Conservation (phyloP, 2,888 invertebrate genomes). For the Drosophila conformis region DNA sequence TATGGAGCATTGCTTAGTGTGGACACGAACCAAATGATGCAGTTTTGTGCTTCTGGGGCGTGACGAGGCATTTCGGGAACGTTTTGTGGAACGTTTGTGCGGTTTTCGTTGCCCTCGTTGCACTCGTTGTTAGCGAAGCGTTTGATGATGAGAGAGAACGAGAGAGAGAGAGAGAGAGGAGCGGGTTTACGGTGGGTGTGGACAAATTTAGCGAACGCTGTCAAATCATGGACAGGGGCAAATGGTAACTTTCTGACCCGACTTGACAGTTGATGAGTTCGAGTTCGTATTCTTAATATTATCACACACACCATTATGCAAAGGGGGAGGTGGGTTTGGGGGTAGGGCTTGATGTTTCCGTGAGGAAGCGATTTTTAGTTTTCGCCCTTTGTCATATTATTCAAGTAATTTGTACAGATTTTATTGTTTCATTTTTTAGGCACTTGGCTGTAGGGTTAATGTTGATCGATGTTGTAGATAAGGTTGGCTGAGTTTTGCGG, state of each 20-base stretch:
- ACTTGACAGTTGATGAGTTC: constrained; percentile 48
- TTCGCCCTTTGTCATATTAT: constrained; percentile 31
- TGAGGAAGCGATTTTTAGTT: constrained; percentile 25
- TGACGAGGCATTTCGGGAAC: constrained; percentile 38
- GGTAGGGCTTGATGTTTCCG: not conserved
- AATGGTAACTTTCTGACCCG: constrained; percentile 35
- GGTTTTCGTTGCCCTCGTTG: constrained; percentile 31
- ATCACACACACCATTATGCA: constrained; percentile 53
- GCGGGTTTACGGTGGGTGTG: not conserved
- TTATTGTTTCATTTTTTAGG: constrained; percentile 32
- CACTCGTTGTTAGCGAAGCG: constrained; percentile 58
- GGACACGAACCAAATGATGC: constrained; percentile 45
- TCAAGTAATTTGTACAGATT: constrained; percentile 40
- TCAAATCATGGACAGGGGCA: constrained; percentile 48
- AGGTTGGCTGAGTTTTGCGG: constrained; percentile 55
- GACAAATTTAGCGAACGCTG: constrained; percentile 46
- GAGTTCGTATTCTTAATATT: constrained; percentile 27
- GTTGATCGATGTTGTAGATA: constrained; percentile 54
- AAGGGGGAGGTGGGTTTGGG: not conserved
- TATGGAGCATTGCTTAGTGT: constrained; percentile 32
- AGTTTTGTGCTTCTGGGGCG: constrained; percentile 23
- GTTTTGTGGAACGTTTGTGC: constrained; percentile 26
- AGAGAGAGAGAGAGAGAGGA: constrained; percentile 2
- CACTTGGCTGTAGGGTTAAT: constrained; percentile 46
- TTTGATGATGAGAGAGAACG: constrained; percentile 30